A percentile compares a stretch with the other conserved stretches of the same genome.
These are phyloP conservation scores for Plectrocnemia conspersa DNA, from an alignment of 1,140 invertebrate species.

Conservation along the genomic window DNA sequence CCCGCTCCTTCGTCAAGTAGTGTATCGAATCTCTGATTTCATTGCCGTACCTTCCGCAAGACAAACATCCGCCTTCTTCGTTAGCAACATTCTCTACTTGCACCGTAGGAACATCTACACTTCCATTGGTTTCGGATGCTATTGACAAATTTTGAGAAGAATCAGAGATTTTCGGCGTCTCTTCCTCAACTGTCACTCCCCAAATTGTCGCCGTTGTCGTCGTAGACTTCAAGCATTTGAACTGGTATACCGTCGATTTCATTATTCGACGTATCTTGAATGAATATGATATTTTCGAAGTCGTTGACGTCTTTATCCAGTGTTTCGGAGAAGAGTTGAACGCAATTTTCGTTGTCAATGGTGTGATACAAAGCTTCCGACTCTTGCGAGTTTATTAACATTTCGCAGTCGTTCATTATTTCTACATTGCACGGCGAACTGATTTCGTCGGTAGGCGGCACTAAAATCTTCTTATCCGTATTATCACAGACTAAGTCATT, in stretches of 20 bases:
- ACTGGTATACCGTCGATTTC: constrained; percentile 18
- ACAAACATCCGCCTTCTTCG: neutral
- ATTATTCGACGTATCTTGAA: constrained; percentile 7
- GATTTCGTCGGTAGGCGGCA: no score
- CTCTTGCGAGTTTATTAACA: no score
- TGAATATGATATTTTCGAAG: constrained; percentile 18
- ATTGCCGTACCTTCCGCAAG: constrained; percentile 13
- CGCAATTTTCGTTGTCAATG: constrained; percentile 21
- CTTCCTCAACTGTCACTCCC: constrained; percentile 4
- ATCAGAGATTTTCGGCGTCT: no score
- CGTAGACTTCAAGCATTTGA: constrained; percentile 17
- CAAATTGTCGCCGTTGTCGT: constrained; percentile 11
- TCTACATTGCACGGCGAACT: no score
- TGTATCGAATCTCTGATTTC: constrained; percentile 6
- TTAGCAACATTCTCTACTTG: neutral
- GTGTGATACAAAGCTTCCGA: no score
- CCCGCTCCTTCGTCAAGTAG: constrained; percentile 13
- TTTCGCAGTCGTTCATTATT: no score
- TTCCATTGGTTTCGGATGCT: neutral
- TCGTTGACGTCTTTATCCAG: neutral
- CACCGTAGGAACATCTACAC: neutral
- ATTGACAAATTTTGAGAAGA: no score
- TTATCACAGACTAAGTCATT: no score
- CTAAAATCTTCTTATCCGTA: no score
- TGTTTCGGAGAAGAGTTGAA: constrained; percentile 6